A percentile compares a stretch with the other conserved stretches of the same genome.
phyloP scores from a whole-genome alignment of 2,113 vertebrate genomes.

The Odobenus rosmarus region DNA sequence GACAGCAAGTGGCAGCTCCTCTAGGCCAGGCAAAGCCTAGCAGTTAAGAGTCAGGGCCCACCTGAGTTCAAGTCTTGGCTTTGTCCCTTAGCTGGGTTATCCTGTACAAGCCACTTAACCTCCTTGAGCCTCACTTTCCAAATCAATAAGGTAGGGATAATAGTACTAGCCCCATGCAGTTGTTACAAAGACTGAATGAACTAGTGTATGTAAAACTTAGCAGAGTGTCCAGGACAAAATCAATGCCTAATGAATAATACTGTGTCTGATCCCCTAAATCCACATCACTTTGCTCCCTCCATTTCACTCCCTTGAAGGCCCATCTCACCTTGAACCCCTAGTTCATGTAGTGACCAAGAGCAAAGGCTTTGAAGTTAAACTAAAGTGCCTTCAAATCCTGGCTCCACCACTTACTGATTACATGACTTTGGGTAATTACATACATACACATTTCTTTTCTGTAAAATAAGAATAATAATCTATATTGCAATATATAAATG shows the following conservation, averaged over 20 bases:
- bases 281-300: neutral
- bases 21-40: neutral
- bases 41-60: neutral
- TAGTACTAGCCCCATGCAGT: neutral
- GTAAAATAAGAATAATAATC: constrained; percentile 18
- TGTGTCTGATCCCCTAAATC: neutral
- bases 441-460: neutral
- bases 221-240: constrained; percentile 27
- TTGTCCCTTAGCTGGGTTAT: constrained; percentile 46
- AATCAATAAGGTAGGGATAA: neutral
- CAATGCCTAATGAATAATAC: neutral
- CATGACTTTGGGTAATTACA: constrained; percentile 1
- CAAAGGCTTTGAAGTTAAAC: neutral
- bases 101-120: constrained; percentile 12
- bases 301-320: constrained; percentile 33
- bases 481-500: neutral
- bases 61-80: constrained; percentile 37
- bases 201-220: neutral
- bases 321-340: neutral
- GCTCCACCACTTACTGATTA: constrained; percentile 13
- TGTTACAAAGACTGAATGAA: constrained; percentile 8
- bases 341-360: neutral
- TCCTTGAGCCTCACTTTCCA: neutral
- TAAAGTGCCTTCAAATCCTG: constrained; percentile 25
- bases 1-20: neutral